Percentiles rank a stretch among this genome's conserved stretches.
phyloP scores from a whole-genome alignment of 2,888 invertebrate genomes.

The Ophonus ardosiacus region DNA sequence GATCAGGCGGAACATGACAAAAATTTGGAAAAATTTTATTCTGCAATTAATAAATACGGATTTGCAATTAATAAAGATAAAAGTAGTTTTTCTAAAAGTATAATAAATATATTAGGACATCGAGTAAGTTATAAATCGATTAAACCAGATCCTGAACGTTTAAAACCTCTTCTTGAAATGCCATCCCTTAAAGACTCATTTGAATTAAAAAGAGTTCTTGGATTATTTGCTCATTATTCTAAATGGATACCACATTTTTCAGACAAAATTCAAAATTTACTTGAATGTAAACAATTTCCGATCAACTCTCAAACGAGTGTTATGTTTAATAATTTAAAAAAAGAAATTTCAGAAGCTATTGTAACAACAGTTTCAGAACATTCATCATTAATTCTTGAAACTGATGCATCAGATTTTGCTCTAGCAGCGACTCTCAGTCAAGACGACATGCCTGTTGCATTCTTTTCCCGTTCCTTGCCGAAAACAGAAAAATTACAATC shows the following conservation, averaged over 20 bases:
- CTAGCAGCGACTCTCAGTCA: slow-evolving; percentile 62
- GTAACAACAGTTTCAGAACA: neutral
- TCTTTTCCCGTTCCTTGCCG: neutral
- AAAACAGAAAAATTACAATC: neutral
- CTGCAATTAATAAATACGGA: too few relatives aligned
- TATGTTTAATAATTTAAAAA: neutral
- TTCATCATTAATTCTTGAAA: slow-evolving; percentile 61
- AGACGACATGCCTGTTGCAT: slow-evolving; percentile 57
- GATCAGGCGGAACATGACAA: too few relatives aligned
- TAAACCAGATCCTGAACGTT: too few relatives aligned
- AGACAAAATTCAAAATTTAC: neutral
- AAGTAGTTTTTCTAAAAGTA: too few relatives aligned
- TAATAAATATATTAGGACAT: too few relatives aligned
- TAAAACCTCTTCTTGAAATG: too few relatives aligned
- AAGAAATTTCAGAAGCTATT: slow-evolving; percentile 2
- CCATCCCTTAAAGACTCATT: too few relatives aligned
- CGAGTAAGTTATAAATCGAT: too few relatives aligned
- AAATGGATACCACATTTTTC: neutral
- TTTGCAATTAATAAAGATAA: too few relatives aligned
- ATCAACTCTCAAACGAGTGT: neutral
- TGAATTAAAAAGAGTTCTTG: too few relatives aligned
- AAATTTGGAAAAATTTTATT: too few relatives aligned
- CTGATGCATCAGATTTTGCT: slow-evolving; percentile 64
- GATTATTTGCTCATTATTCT: too few relatives aligned
- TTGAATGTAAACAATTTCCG: neutral